Conservation (phyloP, 92 coral and sea anemone species). For the Galaxea fascicularis region DNA sequence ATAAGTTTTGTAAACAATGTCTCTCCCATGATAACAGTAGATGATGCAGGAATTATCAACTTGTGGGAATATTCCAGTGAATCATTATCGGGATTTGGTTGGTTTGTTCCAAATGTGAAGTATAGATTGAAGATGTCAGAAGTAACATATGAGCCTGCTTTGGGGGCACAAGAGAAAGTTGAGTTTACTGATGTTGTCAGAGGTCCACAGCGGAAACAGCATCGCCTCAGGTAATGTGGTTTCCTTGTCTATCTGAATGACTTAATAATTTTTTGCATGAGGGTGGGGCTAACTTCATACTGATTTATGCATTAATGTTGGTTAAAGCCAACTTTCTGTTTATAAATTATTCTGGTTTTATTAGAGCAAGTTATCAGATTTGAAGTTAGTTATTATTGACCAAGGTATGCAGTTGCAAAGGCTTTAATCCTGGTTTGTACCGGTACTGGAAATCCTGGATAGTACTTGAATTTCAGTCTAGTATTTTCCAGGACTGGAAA, state of each 20-base stretch:
- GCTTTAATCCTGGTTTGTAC: too few relatives aligned
- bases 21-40: slow-evolving; percentile 77
- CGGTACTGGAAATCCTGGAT: too few relatives aligned
- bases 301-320: too few relatives aligned
- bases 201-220: slow-evolving; percentile 51
- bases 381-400: too few relatives aligned
- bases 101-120: slow-evolving; percentile 79
- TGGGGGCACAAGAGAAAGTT: slow-evolving; percentile 63
- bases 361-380: too few relatives aligned
- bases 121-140: slow-evolving; percentile 76
- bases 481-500: too few relatives aligned
- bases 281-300: too few relatives aligned
- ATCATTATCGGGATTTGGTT: slow-evolving; percentile 81
- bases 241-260: neutral
- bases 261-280: too few relatives aligned
- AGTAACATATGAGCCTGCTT: slow-evolving; percentile 75
- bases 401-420: too few relatives aligned
- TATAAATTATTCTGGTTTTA: too few relatives aligned
- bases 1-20: slow-evolving; percentile 70
- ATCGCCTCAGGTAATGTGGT: slow-evolving; percentile 20
- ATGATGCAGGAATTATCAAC: slow-evolving; percentile 69
- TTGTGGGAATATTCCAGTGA: slow-evolving; percentile 80
- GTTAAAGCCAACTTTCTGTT: too few relatives aligned
- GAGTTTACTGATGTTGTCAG: slow-evolving; percentile 77
- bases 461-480: too few relatives aligned